Conservation (phyloP, 2,797 vertebrate species). For the Mormyrus proboscirostris region DNA sequence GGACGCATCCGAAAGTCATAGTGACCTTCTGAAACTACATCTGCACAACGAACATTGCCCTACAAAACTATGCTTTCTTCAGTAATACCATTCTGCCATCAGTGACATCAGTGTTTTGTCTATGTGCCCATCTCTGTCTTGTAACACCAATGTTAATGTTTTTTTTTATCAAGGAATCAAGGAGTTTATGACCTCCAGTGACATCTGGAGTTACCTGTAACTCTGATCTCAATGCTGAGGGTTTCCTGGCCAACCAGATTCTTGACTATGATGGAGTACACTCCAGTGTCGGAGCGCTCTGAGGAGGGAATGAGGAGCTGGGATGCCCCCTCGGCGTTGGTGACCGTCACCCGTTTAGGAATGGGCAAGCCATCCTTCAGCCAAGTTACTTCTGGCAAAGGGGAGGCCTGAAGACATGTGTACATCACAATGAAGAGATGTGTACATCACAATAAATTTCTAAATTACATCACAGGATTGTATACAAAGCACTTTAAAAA, state of each 20-base stretch:
- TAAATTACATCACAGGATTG: background rate
- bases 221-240: slow-evolving; percentile 64
- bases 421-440: background rate
- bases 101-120: background rate
- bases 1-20: background rate
- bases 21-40: background rate
- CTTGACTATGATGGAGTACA: slow-evolving; percentile 66
- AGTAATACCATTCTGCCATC: background rate
- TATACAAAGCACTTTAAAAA: background rate
- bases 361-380: slow-evolving; percentile 70
- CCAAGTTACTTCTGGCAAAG: slow-evolving; percentile 66
- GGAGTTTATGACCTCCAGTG: background rate
- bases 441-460: background rate
- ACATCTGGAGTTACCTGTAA: slow-evolving; percentile 65
- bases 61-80: background rate
- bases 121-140: background rate
- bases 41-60: background rate
- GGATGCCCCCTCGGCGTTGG: slow-evolving; percentile 55
- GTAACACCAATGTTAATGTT: background rate
- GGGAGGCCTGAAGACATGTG: slow-evolving; percentile 59
- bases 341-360: slow-evolving; percentile 51
- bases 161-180: background rate
- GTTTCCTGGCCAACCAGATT: slow-evolving; percentile 59
- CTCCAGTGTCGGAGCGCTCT: slow-evolving; percentile 63
- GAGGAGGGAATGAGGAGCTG: slow-evolving; percentile 71